phyloP scores from a whole-genome alignment of 2,888 invertebrate species.

The Galerucella calmariensis region DNA sequence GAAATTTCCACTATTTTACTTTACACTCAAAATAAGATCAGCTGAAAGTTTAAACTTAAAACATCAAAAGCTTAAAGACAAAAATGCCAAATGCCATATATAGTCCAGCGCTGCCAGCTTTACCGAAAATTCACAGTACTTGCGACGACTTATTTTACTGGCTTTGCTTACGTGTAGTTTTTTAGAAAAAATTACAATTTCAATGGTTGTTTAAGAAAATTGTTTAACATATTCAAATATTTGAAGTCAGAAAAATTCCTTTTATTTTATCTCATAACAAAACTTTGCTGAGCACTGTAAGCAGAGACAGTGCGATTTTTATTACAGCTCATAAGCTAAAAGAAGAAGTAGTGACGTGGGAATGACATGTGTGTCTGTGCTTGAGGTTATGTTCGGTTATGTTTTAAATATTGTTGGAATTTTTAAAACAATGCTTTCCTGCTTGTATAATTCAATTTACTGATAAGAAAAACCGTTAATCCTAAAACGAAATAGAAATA shows the following conservation, averaged over 20 bases:
- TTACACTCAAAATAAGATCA: background rate
- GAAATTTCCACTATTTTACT: background rate
- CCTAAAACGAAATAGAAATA: background rate
- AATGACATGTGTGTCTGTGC: background rate
- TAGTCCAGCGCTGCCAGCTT: no score
- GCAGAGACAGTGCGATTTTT: no score
- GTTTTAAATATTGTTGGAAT: background rate
- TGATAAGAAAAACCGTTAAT: constrained; percentile 1
- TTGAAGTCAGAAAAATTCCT: no score
- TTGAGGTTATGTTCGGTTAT: background rate
- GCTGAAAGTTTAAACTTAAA: background rate
- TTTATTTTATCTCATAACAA: no score
- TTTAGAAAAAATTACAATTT: no score
- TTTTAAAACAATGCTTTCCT: background rate
- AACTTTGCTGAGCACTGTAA: no score
- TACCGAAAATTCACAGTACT: no score
- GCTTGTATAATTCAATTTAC: background rate
- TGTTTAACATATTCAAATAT: no score
- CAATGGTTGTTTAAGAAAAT: no score
- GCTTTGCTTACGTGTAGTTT: no score
- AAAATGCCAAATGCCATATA: no score
- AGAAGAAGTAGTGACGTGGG: background rate
- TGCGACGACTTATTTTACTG: no score
- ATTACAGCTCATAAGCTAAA: background rate
- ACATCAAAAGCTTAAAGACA: background rate